A percentile compares a stretch with the other conserved stretches of the same genome.
phyloP scores from a whole-genome alignment of 1,140 invertebrate genomes.

The Acyrthosiphon pisum region DNA sequence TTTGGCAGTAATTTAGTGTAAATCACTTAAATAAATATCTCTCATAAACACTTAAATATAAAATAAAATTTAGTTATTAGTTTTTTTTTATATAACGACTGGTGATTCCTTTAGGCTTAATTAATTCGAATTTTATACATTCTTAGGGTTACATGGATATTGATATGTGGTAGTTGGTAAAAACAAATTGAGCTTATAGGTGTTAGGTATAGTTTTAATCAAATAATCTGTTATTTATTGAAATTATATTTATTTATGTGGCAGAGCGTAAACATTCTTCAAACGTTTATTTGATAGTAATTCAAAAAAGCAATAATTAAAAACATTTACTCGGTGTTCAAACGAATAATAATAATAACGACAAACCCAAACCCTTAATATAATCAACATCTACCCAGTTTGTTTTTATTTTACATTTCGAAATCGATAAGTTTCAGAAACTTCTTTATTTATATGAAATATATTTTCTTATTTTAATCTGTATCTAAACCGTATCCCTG shows the following conservation, averaged over 20 bases:
- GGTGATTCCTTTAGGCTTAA: constrained; percentile 42
- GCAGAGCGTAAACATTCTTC: not conserved
- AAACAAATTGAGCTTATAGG: constrained; percentile 54
- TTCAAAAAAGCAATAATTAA: constrained; percentile 50
- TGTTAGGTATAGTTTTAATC: constrained; percentile 44
- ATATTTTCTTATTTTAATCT: not conserved
- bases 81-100: constrained; percentile 24
- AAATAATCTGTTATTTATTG: constrained; percentile 26
- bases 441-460: not conserved
- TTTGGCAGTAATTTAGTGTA: constrained; percentile 29
- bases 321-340: not conserved
- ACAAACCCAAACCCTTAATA: not conserved
- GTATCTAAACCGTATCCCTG: not conserved
- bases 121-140: constrained; percentile 46
- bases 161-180: constrained; percentile 29
- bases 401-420: not conserved
- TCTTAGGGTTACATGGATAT: constrained; percentile 20
- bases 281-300: not conserved
- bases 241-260: constrained; percentile 5
- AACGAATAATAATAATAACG: not conserved
- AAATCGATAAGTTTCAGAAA: not conserved
- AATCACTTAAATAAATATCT: not conserved
- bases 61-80: not conserved
- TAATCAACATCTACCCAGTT: not conserved
- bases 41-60: not conserved